Evolutionary conservation across 2,113 vertebrate genomes (phyloP).

Genomic region (Elaphurus davidianus): DNA sequence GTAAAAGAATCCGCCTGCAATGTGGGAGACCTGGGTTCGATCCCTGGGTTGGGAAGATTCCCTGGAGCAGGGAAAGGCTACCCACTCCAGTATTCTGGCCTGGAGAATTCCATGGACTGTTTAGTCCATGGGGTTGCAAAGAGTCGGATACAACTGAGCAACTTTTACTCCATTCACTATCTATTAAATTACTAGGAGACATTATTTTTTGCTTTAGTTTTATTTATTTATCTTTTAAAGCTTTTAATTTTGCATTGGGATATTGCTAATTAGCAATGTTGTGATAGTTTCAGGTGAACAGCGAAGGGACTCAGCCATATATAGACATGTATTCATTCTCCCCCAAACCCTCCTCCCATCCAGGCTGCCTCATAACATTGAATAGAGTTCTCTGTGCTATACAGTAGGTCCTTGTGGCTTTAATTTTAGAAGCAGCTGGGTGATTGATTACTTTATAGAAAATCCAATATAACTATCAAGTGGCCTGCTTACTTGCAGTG

Average conservation of each 20-base stretch:
- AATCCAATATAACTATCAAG: neutral
- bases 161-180: neutral
- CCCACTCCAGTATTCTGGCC: neutral
- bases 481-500: neutral
- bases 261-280: neutral
- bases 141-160: neutral
- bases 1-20: neutral
- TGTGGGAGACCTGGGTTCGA: neutral
- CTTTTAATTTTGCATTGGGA: neutral
- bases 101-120: neutral
- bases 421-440: neutral
- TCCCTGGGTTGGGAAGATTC: neutral
- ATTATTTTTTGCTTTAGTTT: neutral
- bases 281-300: neutral
- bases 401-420: neutral
- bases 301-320: neutral
- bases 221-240: neutral
- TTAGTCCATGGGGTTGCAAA: neutral
- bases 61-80: neutral
- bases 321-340: neutral
- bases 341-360: neutral
- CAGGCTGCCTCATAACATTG: neutral
- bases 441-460: constrained; percentile 5
- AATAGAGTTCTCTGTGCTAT: neutral
- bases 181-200: neutral